phyloP scores from a whole-genome alignment of 2,797 vertebrate species.

The Lagodon rhomboides region DNA sequence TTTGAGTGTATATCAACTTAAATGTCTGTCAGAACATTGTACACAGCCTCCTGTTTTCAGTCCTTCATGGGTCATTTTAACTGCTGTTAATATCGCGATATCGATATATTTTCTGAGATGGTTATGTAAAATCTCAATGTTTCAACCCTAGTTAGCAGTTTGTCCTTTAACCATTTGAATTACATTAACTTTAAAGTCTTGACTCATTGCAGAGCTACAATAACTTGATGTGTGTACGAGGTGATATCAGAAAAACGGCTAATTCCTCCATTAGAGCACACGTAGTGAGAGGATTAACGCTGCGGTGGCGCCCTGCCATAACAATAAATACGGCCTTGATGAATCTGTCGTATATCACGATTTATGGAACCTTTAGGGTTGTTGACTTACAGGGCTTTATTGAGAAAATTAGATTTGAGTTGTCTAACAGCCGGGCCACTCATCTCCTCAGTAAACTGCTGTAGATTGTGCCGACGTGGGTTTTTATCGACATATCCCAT shows the following conservation, averaged over 20 bases:
- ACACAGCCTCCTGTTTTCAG: no score
- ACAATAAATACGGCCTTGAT: conserved; percentile 72
- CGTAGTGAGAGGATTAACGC: conserved; percentile 44
- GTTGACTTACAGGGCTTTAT: conserved; percentile 84
- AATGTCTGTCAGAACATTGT: no score
- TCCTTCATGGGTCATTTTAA: no score
- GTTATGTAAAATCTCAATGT: no score
- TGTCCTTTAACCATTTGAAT: not conserved
- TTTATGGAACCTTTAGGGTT: conserved; percentile 75
- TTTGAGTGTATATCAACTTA: no score
- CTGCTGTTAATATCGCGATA: no score
- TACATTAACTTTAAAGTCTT: not conserved
- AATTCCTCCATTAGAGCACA: conserved; percentile 46
- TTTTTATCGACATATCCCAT: conserved; percentile 89
- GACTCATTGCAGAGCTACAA: not conserved
- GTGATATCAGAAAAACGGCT: conserved; percentile 9
- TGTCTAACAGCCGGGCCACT: conserved; percentile 84
- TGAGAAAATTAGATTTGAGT: conserved; percentile 84
- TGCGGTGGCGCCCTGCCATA: conserved; percentile 37
- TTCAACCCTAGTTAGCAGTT: no score
- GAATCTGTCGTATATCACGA: conserved; percentile 75
- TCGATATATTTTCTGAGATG: no score
- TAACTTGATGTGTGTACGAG: not conserved
- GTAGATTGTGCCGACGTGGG: conserved; percentile 79
- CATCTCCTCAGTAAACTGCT: conserved; percentile 85